Evolutionary conservation across 2,113 vertebrate species (phyloP), one percentile per base, ranked within the genome.

Genomic region (Oplegnathus fasciatus): DNA sequence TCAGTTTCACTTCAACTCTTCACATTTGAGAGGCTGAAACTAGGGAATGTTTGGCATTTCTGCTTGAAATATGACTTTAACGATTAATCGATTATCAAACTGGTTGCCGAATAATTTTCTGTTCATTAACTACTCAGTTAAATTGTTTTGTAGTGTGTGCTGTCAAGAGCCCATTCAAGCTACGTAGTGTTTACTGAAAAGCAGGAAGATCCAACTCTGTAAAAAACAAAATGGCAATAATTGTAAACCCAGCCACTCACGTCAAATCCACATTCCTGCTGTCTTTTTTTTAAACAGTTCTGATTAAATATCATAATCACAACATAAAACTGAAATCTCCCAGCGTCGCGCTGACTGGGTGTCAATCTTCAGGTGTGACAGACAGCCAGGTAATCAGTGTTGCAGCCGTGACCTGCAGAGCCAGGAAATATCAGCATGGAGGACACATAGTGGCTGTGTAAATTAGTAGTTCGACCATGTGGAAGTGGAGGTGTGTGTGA

Each of bases 381-480:
- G 85, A 46, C 75, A 70, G 90, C 17, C 82, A 26, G 72, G 69
- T 85, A 85, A 88, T 85, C 84, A 68, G 58, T 0, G 78, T 9
- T 37, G 69, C 68, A 85, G 83, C 86, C 69, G 32, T 83, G 88
- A 91, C 90, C 91, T 42, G 85, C 90, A 57, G 57, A 66, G 81
- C 68, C 86, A 28, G 30, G 34, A 40, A 34, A 57, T 60, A 83
- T 88, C 85, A 69, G 86, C 88, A 90, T 80, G 83, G 86, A 83
- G 42, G 89, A 80, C 78, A 87, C 80, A 88, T 30, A 75, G 83
- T 58, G 75, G 71, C 82, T 26, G 77, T 83, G 88, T 83, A 85
- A 90, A 91, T 93, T 91, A 92, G 91, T 78, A 93, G 86, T 91
- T 91, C 24, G 18, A 76, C 90, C 86, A 76, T 91, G 88, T 93